Base-by-base conservation (phyloP, 2,888 invertebrate species). In the Agriopis aurantiaria region DNA sequence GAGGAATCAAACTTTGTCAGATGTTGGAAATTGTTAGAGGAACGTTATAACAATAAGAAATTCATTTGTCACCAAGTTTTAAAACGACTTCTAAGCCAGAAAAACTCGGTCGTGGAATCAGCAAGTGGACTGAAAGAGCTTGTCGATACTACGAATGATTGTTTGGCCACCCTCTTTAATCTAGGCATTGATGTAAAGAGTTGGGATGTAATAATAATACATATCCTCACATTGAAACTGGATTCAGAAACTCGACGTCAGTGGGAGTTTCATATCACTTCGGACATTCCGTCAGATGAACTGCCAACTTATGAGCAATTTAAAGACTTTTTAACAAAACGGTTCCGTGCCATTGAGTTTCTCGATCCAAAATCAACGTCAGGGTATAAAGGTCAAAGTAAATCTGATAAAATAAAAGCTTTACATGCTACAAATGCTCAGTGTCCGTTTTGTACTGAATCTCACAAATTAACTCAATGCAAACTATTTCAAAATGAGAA, bases 381-480 rank as follows among this genome's bases (percentile, higher is more conserved):
- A 23, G 17, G 17, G 2, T 4, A 58, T 14, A 12, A 43, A 43
- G 5, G 10, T 9, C 56, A 43, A 14, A 56, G 6, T 8, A 43
- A n/a, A n/a, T 7, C 48, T 40, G 8, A 12, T 56, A 56, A 43
- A 43, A 5, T 56, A n/a, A 41, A 43, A 43, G 7, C 43, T 11
- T 10, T 41, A 2, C 56, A 56, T 56, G 43, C 43, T 2, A 43
- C 43, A 41, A 56, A 56, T 8, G 14, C 2, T 14, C 8, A 12
- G 33, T 61, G 67, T 67, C 49, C 67, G 5, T 43, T 61, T 43
- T 67, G 67, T 45, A 40, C 23, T 2, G 61, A 57, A 45, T 33
- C 23, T 56, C 67, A 67, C 9, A 67, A 51, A 45, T 43, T 67
- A 41, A 12, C 6, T 17, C 7, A 41, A n/a, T 66, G 66, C 33